Conservation (phyloP, 2,888 invertebrate species). For the Chrysodeixis includens region DNA sequence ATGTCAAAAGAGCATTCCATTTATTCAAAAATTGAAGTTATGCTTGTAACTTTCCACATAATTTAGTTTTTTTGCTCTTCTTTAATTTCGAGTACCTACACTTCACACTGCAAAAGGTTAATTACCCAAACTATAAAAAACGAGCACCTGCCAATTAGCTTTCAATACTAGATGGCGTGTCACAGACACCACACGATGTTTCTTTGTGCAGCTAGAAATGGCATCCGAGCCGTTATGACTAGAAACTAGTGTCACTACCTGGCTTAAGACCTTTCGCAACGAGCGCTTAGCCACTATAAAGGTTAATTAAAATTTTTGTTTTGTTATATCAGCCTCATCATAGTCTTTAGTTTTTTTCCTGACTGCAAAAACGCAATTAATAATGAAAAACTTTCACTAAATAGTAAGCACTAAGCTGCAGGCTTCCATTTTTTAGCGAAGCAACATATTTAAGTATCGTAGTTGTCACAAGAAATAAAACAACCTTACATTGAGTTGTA, state of each 20-base stretch:
- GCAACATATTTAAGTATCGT: slow-evolving; percentile 12
- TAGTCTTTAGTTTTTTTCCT: slow-evolving; percentile 31
- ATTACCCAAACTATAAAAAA: slow-evolving; percentile 60
- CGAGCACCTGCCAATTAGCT: slow-evolving; percentile 63
- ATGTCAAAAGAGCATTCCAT: slow-evolving; percentile 41
- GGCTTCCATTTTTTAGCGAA: slow-evolving; percentile 12
- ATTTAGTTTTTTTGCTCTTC: slow-evolving; percentile 39
- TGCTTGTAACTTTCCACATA: slow-evolving; percentile 29
- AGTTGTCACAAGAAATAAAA: not conserved
- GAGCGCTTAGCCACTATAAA: slow-evolving; percentile 24
- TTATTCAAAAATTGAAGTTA: slow-evolving; percentile 44
- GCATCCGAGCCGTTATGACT: slow-evolving; percentile 47
- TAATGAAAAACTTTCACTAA: slow-evolving; percentile 13
- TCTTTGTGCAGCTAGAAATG: slow-evolving; percentile 59
- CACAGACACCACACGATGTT: slow-evolving; percentile 42
- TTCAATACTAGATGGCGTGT: slow-evolving; percentile 59
- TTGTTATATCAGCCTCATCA: slow-evolving; percentile 36
- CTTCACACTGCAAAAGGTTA: slow-evolving; percentile 65
- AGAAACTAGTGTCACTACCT: slow-evolving; percentile 51
- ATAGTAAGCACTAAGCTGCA: slow-evolving; percentile 15
- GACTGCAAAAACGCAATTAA: slow-evolving; percentile 24
- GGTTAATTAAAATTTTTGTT: slow-evolving; percentile 49
- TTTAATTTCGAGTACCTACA: slow-evolving; percentile 38
- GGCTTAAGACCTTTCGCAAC: slow-evolving; percentile 33
- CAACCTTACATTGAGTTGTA: slow-evolving; percentile 28